Evolutionary conservation across 2,888 invertebrate genomes (phyloP), one percentile per base, ranked within the genome.

Genomic region (Noctuana brunneofusca): DNA sequence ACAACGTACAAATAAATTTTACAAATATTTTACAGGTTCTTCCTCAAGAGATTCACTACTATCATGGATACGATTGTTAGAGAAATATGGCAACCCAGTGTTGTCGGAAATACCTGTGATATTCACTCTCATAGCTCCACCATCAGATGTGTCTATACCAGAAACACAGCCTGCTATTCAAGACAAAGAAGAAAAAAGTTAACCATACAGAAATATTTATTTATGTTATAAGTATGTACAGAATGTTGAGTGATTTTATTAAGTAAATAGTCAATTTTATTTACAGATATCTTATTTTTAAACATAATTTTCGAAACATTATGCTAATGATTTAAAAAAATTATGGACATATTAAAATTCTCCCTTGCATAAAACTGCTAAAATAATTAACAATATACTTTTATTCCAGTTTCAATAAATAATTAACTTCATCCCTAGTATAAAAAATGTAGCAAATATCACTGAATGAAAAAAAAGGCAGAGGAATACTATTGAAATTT

Each of bases 41-140:
- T 96, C 97, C 14, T 95, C 96, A 64, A 95, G 97, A 84, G 98
- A 98, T 86, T 98, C 98, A 0, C 86, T 99, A 6, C 84, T 98
- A n/a, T 97, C 97, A 0, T 99, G 96, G 98, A 94, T 98, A 75
- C 93, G 97, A 58, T 92, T 96, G 74, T 81, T 98, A 68, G 96
- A 98, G 82, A 93, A 92, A 64, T 89, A 94, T 75, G 94, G 93
- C 0, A 97, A 97, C 86, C 95, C 97, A 0, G 80, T 92, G 9
- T 84, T 99, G 64, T 93, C 93, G 56, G 90, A 92, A 66, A 93
- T 97, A 72, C 96, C 97, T n/a, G 94, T 98, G 48, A 93, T 98
- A 65, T 98, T 99, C 78, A 96, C 95, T 38, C 92, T 97, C 27
- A 93, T 92, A 68, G 94, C 96, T 3, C 94, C 94, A 6, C 83